A percentile compares a stretch with the other conserved stretches of the same genome.
phyloP scores from a whole-genome alignment of 2,113 vertebrate species.

The Syngnathus scovelli region DNA sequence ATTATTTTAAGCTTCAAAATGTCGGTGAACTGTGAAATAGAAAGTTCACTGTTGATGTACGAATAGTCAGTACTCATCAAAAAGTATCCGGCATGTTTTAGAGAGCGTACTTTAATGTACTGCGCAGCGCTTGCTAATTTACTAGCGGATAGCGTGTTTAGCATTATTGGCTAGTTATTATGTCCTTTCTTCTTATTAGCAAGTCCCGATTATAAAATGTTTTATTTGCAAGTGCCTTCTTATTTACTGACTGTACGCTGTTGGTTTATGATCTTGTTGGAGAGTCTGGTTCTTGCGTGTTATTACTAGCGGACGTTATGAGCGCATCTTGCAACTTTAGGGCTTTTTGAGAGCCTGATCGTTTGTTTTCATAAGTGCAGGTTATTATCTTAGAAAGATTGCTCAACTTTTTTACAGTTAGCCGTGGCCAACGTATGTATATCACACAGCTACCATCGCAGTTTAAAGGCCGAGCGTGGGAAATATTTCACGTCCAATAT shows the following conservation, averaged over 20 bases:
- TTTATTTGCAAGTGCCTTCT: not conserved
- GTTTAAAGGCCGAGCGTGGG: not conserved
- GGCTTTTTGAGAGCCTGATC: constrained; percentile 11
- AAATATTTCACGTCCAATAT: not conserved
- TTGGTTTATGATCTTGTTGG: not conserved
- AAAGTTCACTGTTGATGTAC: not conserved
- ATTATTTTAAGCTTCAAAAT: not conserved
- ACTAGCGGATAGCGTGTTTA: too few species aligned
- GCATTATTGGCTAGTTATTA: not conserved
- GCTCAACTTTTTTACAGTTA: constrained; percentile 8
- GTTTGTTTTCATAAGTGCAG: not conserved
- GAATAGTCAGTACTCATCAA: not conserved
- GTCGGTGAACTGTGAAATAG: too few species aligned
- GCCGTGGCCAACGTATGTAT: constrained; percentile 1
- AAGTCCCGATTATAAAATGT: not conserved
- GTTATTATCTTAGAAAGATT: not conserved
- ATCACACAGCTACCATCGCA: not conserved
- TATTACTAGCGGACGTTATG: constrained; percentile 14
- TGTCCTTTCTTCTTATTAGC: not conserved
- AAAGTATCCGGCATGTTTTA: not conserved
- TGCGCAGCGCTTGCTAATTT: not conserved
- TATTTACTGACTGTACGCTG: not conserved
- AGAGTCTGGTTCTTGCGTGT: constrained; percentile 2
- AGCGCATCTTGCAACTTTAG: constrained; percentile 17
- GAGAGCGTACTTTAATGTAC: not conserved